These are phyloP conservation scores for Bimastos eiseni DNA, from an alignment of 2,888 invertebrate genomes.

Conservation along the genomic window DNA sequence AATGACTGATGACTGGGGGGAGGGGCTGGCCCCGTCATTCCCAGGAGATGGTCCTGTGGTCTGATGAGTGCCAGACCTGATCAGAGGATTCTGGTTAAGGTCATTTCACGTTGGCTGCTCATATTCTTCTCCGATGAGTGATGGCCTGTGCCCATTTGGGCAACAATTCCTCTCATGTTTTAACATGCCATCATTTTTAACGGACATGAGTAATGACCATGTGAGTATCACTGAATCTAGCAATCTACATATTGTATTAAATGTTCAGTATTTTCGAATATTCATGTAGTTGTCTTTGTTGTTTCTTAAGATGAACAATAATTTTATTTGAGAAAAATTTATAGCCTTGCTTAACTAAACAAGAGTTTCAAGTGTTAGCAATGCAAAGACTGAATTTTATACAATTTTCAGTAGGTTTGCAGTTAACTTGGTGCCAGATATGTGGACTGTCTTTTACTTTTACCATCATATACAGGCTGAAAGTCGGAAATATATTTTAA, in stretches of 20 bases:
- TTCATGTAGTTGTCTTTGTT: no score
- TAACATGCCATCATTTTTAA: not conserved
- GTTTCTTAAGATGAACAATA: not conserved
- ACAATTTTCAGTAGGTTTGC: not conserved
- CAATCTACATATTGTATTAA: not conserved
- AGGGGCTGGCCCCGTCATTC: not conserved
- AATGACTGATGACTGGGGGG: not conserved
- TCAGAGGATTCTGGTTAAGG: not conserved
- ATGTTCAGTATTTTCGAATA: not conserved
- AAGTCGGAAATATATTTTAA: not conserved
- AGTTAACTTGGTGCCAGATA: not conserved
- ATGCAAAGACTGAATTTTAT: not conserved
- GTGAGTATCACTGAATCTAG: not conserved
- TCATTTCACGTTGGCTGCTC: not conserved
- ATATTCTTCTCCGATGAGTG: not conserved
- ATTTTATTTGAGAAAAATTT: not conserved
- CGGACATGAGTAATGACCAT: not conserved
- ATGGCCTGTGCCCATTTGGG: not conserved
- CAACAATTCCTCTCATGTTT: not conserved
- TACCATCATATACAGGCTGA: not conserved
- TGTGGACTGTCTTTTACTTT: not conserved
- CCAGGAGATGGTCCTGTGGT: not conserved
- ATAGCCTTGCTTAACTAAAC: not conserved
- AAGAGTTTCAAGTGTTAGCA: not conserved
- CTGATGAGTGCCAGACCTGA: slow-evolving; percentile 13